Evolutionary conservation across 2,113 vertebrate species (phyloP).

Genomic region (Aplodontia rufa): DNA sequence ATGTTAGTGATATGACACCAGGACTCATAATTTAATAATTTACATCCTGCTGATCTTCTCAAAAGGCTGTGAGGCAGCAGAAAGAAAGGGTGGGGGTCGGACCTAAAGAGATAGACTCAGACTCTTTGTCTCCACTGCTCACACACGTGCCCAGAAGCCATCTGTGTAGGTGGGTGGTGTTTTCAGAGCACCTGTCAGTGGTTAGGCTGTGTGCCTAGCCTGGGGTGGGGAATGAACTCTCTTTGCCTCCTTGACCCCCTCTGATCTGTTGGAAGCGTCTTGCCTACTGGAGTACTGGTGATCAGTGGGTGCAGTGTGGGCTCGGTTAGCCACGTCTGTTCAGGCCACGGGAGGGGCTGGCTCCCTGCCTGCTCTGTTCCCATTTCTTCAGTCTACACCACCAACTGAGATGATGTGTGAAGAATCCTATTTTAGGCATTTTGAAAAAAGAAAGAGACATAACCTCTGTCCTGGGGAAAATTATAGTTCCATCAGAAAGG

Average conservation of each 20-base stretch:
- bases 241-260: background rate
- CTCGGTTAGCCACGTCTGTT: slow-evolving; percentile 52
- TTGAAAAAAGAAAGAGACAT: slow-evolving; percentile 34
- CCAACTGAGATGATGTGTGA: background rate
- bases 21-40: slow-evolving; percentile 64
- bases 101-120: background rate
- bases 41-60: slow-evolving; percentile 57
- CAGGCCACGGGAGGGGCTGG: background rate
- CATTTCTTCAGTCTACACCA: background rate
- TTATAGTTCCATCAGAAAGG: slow-evolving; percentile 44
- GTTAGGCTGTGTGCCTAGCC: background rate
- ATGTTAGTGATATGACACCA: slow-evolving; percentile 43
- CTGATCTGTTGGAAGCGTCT: background rate
- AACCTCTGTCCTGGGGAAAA: slow-evolving; percentile 62
- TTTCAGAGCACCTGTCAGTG: background rate
- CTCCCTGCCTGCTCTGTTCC: background rate
- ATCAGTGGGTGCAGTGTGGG: background rate
- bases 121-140: background rate
- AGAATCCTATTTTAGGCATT: slow-evolving; percentile 54
- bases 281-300: background rate
- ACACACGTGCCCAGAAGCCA: background rate
- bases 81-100: background rate
- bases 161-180: background rate
- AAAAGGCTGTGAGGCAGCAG: slow-evolving; percentile 39
- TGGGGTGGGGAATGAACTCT: background rate